Evolutionary conservation across 1,140 invertebrate genomes (phyloP).

Genomic region (Tetramorium simillimum): DNA sequence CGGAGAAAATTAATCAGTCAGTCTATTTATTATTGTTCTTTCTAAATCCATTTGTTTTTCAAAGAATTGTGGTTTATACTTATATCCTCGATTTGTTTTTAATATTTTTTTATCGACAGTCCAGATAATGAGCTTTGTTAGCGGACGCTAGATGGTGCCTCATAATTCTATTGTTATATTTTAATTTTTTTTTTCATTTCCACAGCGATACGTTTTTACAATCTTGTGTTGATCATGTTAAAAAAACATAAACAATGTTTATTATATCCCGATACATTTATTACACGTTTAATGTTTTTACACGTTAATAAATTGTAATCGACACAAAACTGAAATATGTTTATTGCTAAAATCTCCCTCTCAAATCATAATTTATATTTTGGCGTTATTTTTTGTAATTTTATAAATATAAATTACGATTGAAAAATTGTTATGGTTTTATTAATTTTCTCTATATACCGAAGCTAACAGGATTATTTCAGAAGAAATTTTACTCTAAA

Average conservation of each 20-base stretch:
- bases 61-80: neutral
- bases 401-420: neutral
- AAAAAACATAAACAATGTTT: neutral
- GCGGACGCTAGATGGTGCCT: neutral
- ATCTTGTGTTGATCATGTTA: neutral
- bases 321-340: neutral
- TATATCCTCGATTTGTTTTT: neutral
- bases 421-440: neutral
- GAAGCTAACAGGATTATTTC: neutral
- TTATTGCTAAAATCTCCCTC: neutral
- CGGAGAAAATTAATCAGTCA: neutral
- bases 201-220: neutral
- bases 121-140: neutral
- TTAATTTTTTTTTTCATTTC: neutral
- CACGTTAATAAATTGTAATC: neutral
- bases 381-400: neutral
- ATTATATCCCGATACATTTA: neutral
- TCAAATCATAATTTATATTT: neutral
- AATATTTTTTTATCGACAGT: neutral
- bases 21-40: no score
- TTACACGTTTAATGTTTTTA: neutral
- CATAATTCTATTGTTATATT: neutral
- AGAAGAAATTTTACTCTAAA: neutral
- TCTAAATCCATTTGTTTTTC: neutral
- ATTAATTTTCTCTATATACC: neutral